Base-by-base conservation (phyloP, 2,113 vertebrate genomes). In the Psephotus haematonotus region DNA sequence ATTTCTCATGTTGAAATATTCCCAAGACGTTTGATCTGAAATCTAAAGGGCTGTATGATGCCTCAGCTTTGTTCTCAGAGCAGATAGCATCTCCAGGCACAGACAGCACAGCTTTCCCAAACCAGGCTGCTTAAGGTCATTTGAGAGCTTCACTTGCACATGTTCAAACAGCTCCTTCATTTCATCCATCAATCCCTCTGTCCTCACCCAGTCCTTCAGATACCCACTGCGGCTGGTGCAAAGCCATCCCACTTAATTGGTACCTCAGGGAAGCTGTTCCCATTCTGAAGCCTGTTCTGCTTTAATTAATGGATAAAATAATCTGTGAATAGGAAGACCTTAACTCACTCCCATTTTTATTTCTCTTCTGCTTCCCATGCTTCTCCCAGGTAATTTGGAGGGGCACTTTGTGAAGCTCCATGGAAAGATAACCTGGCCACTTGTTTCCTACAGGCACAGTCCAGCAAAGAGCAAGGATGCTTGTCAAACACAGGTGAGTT, bases 121-220 rank as follows among this genome's bases (percentile, higher is more conserved):
- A 39, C 5, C 24, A 6, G 67, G 28, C 71, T 43, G 68, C 53
- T 47, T 49, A 11, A 55, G 83, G 78, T 44, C 55, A 35, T 60
- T 0, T 3, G 25, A 49, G 88, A 89, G 2, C 77, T 69, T 35
- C 0, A 0, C 46, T 35, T 23, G 9, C 44, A 20, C 44, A 0
- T 20, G 72, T 52, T 29, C 60, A 17, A 52, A 27, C 59, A 37
- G 78, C 50, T 68, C 53, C 86, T 47, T 33, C 65, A 2, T 46
- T 57, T 50, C 75, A 72, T 24, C 63, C 71, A 7, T 33, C 71
- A 15, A 2, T 19, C 55, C 65, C 43, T 31, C 16, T 3, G 3
- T 75, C 70, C 80, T 67, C 14, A 2, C 80, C 65, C 33, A 2
- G 60, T 33, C 72, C 59, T 68, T 84, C 1, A 1, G 67, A 62